These are phyloP conservation scores for Nasonovia ribisnigri DNA, from an alignment of 2,888 invertebrate species.

Conservation along the genomic window DNA sequence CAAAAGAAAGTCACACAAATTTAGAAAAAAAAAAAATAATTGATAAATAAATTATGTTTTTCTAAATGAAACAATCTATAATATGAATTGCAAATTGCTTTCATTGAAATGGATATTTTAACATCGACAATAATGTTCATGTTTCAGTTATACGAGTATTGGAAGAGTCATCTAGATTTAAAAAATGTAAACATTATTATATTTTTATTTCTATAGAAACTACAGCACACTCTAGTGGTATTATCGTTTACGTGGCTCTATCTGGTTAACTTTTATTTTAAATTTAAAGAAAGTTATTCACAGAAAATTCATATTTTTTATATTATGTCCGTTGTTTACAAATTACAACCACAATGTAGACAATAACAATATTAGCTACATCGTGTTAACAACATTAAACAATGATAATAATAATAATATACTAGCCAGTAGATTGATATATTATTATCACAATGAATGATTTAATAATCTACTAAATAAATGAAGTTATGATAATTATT, in stretches of 20 bases:
- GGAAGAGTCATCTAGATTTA: background rate
- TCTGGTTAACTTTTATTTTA: background rate
- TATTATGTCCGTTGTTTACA: background rate
- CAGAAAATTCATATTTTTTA: background rate
- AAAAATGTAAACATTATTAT: background rate
- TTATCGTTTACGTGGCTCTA: background rate
- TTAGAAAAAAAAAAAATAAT: background rate
- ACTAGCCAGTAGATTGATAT: too few relatives aligned
- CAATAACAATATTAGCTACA: too few relatives aligned
- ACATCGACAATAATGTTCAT: background rate
- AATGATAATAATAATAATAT: background rate
- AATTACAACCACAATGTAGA: too few relatives aligned
- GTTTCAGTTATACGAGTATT: background rate
- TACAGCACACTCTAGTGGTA: slow-evolving; percentile 25
- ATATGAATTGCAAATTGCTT: background rate
- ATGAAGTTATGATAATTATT: too few relatives aligned
- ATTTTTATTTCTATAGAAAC: background rate
- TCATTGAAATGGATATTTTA: background rate
- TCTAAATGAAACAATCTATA: background rate
- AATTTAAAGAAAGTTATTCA: background rate
- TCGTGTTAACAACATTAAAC: background rate
- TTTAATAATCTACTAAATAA: too few relatives aligned
- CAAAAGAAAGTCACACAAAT: background rate
- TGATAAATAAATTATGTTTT: background rate
- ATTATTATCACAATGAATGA: too few relatives aligned